Evolutionary conservation across 2,113 vertebrate species (phyloP).

Genomic region (Oplegnathus fasciatus): DNA sequence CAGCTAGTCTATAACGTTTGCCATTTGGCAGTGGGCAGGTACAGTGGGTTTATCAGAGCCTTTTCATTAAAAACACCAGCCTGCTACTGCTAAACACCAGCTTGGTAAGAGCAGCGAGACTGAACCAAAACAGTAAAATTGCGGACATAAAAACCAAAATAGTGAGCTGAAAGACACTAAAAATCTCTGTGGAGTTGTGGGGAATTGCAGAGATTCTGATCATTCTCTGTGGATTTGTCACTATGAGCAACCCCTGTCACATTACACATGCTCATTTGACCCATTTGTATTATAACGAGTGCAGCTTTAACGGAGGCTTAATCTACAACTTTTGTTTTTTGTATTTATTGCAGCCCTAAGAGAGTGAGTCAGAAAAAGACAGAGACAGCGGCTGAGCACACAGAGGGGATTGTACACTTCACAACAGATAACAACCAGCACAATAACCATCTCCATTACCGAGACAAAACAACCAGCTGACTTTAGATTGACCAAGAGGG

Average conservation of each 20-base stretch:
- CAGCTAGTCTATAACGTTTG: too few relatives aligned
- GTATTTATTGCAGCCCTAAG: constrained; percentile 47
- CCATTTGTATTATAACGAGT: neutral
- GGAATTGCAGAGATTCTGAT: neutral
- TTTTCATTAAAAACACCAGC: neutral
- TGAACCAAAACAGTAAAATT: neutral
- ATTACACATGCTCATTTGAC: neutral
- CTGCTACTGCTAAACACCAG: neutral
- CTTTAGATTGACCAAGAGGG: constrained; percentile 32
- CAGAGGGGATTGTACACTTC: constrained; percentile 66
- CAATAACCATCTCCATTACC: constrained; percentile 61
- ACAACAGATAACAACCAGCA: constrained; percentile 79
- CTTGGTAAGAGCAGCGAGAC: neutral
- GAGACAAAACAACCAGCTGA: constrained; percentile 74
- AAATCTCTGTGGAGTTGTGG: neutral
- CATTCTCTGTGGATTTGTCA: neutral
- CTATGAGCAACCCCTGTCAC: neutral
- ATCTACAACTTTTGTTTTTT: neutral
- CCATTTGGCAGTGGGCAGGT: neutral
- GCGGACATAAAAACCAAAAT: neutral
- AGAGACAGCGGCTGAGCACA: constrained; percentile 59
- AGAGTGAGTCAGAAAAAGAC: constrained; percentile 11
- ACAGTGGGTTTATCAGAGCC: neutral
- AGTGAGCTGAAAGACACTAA: neutral
- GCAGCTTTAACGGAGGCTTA: neutral